Evolutionary conservation across 2,888 invertebrate genomes (phyloP).

Genomic region (Thecocarcelia acutangulata): DNA sequence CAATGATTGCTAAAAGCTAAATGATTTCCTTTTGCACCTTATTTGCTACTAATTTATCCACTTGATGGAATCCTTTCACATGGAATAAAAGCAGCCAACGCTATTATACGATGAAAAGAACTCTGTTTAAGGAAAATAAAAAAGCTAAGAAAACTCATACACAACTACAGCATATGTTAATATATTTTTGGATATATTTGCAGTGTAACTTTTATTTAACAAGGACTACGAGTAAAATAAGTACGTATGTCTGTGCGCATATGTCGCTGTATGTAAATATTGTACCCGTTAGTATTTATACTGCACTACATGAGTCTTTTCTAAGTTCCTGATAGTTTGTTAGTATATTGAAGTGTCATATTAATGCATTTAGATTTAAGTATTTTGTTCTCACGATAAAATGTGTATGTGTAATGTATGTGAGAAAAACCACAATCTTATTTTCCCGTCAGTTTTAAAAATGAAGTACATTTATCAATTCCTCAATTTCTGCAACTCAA

Average conservation of each 20-base stretch:
- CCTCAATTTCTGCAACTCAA: conserved; percentile 41
- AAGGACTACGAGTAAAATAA: too few species aligned
- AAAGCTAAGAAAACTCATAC: not conserved
- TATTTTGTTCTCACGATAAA: not conserved
- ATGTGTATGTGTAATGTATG: not conserved
- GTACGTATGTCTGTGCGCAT: too few species aligned
- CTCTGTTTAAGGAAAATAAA: conserved; percentile 1
- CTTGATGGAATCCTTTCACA: conserved; percentile 65
- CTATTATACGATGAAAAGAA: conserved; percentile 25
- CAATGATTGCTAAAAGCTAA: conserved; percentile 63
- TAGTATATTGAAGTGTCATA: conserved; percentile 3
- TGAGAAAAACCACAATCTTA: conserved; percentile 55
- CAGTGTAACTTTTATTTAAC: too few species aligned
- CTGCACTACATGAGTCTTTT: conserved; percentile 18
- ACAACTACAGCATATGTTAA: conserved; percentile 25
- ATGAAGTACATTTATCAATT: conserved; percentile 64
- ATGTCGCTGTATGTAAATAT: not conserved
- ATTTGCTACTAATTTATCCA: conserved; percentile 69
- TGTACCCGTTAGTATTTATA: conserved; percentile 26
- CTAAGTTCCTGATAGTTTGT: not conserved
- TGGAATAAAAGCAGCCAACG: conserved; percentile 44
- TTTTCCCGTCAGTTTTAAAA: conserved; percentile 53
- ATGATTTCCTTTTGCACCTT: conserved; percentile 66
- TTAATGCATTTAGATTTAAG: conserved; percentile 8
- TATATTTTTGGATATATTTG: too few species aligned